phyloP scores from a whole-genome alignment of 2,797 vertebrate genomes.

The Hydrocynus forskahlii region DNA sequence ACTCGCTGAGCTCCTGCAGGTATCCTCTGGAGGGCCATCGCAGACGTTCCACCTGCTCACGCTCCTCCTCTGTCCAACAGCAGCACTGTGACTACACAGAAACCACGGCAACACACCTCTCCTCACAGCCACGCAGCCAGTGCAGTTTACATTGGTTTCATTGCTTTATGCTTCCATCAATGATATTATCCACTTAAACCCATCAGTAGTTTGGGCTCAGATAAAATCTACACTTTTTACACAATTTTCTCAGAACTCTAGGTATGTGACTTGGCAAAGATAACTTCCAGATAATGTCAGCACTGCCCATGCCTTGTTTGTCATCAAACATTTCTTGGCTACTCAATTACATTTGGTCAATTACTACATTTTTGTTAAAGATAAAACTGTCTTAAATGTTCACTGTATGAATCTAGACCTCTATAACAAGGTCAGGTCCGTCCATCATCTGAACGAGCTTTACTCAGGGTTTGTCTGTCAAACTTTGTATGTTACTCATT shows the following conservation, averaged over 20 bases:
- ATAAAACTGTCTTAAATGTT: not conserved
- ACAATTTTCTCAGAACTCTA: too few relatives aligned
- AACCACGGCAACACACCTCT: constrained; percentile 13
- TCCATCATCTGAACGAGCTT: not conserved
- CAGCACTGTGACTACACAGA: constrained; percentile 48
- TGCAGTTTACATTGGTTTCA: not conserved
- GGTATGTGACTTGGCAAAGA: not conserved
- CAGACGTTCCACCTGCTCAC: constrained; percentile 90
- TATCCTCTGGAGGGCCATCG: constrained; percentile 93
- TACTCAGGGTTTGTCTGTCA: not conserved
- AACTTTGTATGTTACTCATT: not conserved
- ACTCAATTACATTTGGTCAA: not conserved
- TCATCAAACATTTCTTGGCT: not conserved
- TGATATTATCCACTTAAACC: not conserved
- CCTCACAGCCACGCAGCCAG: not conserved
- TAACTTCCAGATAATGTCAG: too few relatives aligned
- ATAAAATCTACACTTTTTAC: too few relatives aligned
- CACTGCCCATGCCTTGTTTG: not conserved
- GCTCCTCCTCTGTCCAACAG: constrained; percentile 86
- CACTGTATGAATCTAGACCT: not conserved
- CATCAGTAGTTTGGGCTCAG: not conserved
- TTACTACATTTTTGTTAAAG: not conserved
- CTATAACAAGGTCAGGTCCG: not conserved
- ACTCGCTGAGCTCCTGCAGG: constrained; percentile 94
- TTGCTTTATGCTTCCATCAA: not conserved